Conservation (phyloP, 2,888 invertebrate species). For the Drosophila aldrichi region DNA sequence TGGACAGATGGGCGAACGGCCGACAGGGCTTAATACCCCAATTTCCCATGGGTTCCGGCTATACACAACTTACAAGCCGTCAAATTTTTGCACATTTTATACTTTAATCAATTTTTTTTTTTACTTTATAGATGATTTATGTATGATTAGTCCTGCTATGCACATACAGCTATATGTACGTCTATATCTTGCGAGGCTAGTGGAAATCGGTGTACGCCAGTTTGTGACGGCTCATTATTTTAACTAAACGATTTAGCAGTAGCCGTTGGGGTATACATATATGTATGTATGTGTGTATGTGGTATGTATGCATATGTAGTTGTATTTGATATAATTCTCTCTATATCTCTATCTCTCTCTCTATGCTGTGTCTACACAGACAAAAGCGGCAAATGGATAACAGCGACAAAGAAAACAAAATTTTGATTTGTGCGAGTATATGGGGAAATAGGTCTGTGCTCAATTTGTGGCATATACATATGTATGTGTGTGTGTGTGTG, state of each 20-base stretch:
- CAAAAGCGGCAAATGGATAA: conserved; percentile 57
- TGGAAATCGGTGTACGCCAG: conserved; percentile 33
- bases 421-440: conserved; percentile 72
- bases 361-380: conserved; percentile 34
- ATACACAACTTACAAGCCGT: not conserved
- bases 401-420: conserved; percentile 40
- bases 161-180: not conserved
- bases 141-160: not conserved
- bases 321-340: conserved; percentile 36
- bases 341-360: conserved; percentile 5
- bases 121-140: not conserved
- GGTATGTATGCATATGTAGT: not conserved
- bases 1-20: too few species aligned
- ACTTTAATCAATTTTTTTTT: not conserved
- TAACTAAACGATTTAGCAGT: conserved; percentile 17
- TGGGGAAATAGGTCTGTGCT: conserved; percentile 74
- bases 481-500: not conserved
- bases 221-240: conserved; percentile 33
- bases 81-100: not conserved
- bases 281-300: not conserved
- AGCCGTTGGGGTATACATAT: not conserved
- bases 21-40: too few species aligned
- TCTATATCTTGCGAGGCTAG: not conserved
- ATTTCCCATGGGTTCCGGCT: too few species aligned
- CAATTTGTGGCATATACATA: conserved; percentile 57